Base-by-base conservation (phyloP, 2,888 invertebrate genomes). In the Habroteleia sp. region DNA sequence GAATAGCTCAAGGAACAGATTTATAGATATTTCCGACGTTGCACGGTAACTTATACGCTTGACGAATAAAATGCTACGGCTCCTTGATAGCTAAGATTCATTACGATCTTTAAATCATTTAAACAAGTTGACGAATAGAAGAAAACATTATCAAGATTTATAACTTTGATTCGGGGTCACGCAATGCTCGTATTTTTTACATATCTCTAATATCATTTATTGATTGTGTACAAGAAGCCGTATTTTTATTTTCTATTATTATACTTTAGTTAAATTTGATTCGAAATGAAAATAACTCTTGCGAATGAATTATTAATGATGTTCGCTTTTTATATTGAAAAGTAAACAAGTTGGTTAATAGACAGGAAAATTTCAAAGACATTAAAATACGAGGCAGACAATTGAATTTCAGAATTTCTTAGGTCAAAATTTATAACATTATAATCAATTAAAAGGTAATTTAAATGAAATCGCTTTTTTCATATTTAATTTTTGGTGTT, bases 11-110 rank as follows among this genome's bases (percentile, higher is more conserved):
- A 37, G 11, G 42, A 65, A 52, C 65, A 52, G 74, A 74, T 62
- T 74, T 74, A 68, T 62, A 35, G 68, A 56, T 25, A 56, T 62
- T 62, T 62, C 68, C 62, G 48, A 66, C 31, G 39, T 13, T 17
- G 33, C 35, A 7, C 48, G 1, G 44, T 63, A 46, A 63, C 48
- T 29, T 52, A 69, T 69, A 29, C 16, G 29, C 68, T 20, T 5
- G 71, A 56, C 25, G 48, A 72, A 73, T 35, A 42, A 42, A 48
- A 44, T 25, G 33, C 56, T 10, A 16, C 33, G 39, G 7, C 44
- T 31, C 14, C 56, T 37, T 37, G 48, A 68, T 68, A n/a, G 50
- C 42, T 6, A 10, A 60, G 41, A 71, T 71, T 71, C 60, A 62
- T 71, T 39, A 35, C 37, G 1, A 52, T 20, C 48, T 13, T 52